Percentiles rank a stretch among this genome's conserved stretches.
Evolutionary conservation across 2,113 vertebrate genomes (phyloP).

Genomic region (Taurulus bubalis): DNA sequence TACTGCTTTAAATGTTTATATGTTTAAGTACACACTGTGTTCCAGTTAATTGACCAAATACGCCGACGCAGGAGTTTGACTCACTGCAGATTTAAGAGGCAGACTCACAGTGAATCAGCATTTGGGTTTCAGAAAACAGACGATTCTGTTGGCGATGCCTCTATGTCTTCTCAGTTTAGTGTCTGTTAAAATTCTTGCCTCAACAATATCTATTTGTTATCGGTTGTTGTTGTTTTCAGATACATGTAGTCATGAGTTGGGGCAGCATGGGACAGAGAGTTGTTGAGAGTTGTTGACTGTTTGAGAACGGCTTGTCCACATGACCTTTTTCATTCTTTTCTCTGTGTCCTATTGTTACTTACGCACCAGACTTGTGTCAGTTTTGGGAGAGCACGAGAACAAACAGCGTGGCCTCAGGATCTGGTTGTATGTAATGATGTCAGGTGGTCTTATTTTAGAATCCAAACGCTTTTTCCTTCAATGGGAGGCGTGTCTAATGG

Average conservation of each 20-base stretch:
- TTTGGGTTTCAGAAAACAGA: neutral
- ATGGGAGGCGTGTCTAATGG: constrained; percentile 11
- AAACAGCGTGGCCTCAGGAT: neutral
- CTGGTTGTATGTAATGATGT: neutral
- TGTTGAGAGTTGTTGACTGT: neutral
- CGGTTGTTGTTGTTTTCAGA: neutral
- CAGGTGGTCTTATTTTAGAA: constrained; percentile 5
- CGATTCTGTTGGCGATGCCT: neutral
- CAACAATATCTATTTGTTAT: neutral
- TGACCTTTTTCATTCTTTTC: neutral
- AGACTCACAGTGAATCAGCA: constrained; percentile 8
- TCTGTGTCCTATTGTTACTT: constrained; percentile 4
- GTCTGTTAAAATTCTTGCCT: neutral
- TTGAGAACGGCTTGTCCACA: neutral
- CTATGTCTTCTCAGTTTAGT: neutral
- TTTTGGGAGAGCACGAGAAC: neutral
- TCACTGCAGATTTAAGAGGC: neutral
- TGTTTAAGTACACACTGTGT: neutral
- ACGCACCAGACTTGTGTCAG: neutral
- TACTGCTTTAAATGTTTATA: neutral
- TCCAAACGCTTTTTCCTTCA: constrained; percentile 13
- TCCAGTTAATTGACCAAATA: neutral
- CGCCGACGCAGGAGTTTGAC: neutral
- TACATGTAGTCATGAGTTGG: neutral
- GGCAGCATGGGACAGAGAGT: neutral